Percentiles rank a stretch among this genome's conserved stretches.
Evolutionary conservation across 2,113 vertebrate genomes (phyloP).

Genomic region (Neogobius melanostomus): DNA sequence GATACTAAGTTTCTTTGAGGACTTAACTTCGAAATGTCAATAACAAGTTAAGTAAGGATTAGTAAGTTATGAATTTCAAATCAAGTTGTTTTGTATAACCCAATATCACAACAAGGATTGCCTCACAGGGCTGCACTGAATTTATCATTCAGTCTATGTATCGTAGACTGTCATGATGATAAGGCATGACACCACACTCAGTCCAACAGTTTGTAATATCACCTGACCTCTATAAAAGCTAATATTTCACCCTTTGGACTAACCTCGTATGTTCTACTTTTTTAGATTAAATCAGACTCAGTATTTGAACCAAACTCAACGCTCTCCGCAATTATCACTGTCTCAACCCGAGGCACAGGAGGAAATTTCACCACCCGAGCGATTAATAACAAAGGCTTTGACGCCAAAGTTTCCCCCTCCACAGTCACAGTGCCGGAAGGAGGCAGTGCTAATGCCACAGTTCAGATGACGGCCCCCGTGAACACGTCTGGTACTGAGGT

Average conservation of each 20-base stretch:
- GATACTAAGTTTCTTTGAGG: neutral
- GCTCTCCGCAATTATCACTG: constrained; percentile 34
- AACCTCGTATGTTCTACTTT: neutral
- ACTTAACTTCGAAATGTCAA: too few species aligned
- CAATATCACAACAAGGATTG: too few species aligned
- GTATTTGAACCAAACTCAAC: constrained; percentile 28
- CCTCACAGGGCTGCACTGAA: too few species aligned
- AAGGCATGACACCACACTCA: too few species aligned
- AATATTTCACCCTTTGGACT: too few species aligned
- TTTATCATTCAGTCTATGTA: too few species aligned
- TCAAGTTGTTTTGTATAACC: too few species aligned
- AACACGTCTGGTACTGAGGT: constrained; percentile 50
- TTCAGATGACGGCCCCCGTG: constrained; percentile 22
- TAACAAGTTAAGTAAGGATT: too few species aligned
- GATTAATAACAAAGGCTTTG: constrained; percentile 35
- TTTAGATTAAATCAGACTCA: constrained; percentile 17
- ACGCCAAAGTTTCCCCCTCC: neutral
- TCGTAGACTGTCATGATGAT: too few species aligned
- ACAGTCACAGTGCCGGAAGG: constrained; percentile 14
- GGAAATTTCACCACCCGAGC: constrained; percentile 33
- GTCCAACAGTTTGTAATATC: too few species aligned
- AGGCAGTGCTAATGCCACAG: constrained; percentile 27
- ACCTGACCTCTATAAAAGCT: too few species aligned
- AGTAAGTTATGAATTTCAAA: too few species aligned
- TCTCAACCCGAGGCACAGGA: constrained; percentile 11